Conservation (phyloP, 2,888 invertebrate genomes). For the Cheilosia pagana region DNA sequence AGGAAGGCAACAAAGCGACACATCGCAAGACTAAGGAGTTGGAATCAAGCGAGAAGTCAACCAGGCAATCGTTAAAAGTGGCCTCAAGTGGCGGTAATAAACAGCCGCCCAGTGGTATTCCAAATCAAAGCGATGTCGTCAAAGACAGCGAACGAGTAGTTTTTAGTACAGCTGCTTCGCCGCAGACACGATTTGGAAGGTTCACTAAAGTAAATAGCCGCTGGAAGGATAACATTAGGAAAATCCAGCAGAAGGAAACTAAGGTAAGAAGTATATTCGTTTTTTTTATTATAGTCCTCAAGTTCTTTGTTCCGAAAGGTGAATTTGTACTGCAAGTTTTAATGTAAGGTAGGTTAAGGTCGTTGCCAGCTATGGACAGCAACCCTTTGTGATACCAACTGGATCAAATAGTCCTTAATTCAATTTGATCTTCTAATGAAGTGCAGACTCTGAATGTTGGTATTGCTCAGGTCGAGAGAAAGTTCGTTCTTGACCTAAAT, state of each 20-base stretch:
- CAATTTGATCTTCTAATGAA: no score
- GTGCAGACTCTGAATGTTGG: no score
- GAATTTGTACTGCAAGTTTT: no score
- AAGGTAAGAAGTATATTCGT: slow-evolving; percentile 5
- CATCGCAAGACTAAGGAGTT: background rate
- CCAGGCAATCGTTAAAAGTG: background rate
- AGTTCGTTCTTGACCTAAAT: no score
- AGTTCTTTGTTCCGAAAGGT: no score
- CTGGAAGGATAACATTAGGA: background rate
- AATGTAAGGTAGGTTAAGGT: no score
- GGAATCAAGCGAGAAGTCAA: background rate
- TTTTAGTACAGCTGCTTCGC: background rate
- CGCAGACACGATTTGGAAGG: background rate
- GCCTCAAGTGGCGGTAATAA: background rate
- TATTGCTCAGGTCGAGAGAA: no score
- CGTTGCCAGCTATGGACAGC: no score
- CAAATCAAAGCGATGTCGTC: background rate
- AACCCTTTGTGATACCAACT: no score
- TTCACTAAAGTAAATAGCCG: background rate
- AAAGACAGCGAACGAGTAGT: background rate
- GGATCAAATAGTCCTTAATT: no score
- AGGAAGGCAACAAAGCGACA: no score
- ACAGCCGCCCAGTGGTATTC: background rate
- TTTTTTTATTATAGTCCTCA: no score
- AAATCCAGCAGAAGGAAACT: background rate